phyloP scores from a whole-genome alignment of 2,113 vertebrate species.

The Columba livia region DNA sequence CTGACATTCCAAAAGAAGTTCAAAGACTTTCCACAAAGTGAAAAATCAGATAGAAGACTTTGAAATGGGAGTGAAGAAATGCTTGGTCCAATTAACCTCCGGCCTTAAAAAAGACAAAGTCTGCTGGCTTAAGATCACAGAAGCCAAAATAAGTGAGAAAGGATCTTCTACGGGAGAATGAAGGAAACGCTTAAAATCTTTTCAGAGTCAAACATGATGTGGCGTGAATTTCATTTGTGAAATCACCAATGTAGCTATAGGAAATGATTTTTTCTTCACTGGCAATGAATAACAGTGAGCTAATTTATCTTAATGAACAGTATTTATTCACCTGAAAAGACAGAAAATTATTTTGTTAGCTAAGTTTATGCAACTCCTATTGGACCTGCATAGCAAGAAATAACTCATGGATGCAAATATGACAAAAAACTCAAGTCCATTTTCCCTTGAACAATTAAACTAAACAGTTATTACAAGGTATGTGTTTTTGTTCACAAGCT shows the following conservation, averaged over 20 bases:
- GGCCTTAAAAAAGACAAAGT: not conserved
- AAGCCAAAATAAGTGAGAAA: conserved; percentile 19
- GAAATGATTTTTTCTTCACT: not conserved
- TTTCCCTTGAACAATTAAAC: not conserved
- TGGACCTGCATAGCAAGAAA: not conserved
- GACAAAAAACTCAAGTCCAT: not conserved
- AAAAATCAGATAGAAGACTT: conserved; percentile 30
- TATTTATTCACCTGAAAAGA: not conserved
- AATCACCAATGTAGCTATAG: not conserved
- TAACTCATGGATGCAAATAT: not conserved
- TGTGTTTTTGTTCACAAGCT: not conserved
- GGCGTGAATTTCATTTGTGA: not conserved
- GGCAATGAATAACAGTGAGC: not conserved
- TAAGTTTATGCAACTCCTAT: not conserved
- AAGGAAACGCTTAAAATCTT: not conserved
- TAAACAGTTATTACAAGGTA: not conserved
- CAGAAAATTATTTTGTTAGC: not conserved
- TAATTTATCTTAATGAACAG: not conserved
- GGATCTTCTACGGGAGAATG: not conserved
- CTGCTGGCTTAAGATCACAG: conserved; percentile 12
- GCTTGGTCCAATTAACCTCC: conserved; percentile 27
- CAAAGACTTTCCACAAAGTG: not conserved
- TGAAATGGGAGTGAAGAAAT: conserved; percentile 32
- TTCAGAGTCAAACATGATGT: not conserved
- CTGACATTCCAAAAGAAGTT: not conserved